Evolutionary conservation across 2,113 vertebrate genomes (phyloP), one percentile per base, ranked within the genome.

Genomic region (Patagioenas fasciata): DNA sequence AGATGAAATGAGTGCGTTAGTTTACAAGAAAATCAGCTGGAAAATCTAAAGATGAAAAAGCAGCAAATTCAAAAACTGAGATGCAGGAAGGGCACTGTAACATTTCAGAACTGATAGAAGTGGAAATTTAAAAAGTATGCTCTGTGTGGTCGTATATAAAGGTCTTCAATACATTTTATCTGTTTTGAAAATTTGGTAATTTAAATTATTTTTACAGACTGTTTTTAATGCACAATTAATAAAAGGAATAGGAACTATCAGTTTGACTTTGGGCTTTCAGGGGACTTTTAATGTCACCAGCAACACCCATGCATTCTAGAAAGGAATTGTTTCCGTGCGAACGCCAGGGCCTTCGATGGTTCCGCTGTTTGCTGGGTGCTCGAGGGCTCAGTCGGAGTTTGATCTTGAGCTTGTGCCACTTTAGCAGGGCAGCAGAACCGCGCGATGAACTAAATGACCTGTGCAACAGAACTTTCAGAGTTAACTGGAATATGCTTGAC

Each of bases 41-140:
- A 42, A 48, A 21, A 48, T 48, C 12, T 54, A 94, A 95, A 81
- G 88, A 89, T 70, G 81, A 94, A 93, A 95, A 93, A 94, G 90
- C 32, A 80, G 47, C 82, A 95, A 84, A 96, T 91, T 97, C 50
- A 75, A 50, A 92, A 95, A 89, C 92, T 93, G 94, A 93, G 74
- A 73, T 95, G 66, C 50, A 94, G 79, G 91, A 96, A 91, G 36
- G 90, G 86, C 67, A 54, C 36, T 77, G n/a, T 70, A 92, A 79
- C 80, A 6, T 93, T 96, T 97, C 56, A 80, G 93, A 97, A 95
- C 36, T 48, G 65, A 87, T 93, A 92, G 89, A 97, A 95, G 91
- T 71, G 40, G 40, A 42, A 42, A 42, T 88, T 93, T 72, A 67
- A 92, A 90, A 94, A 95, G 57, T n/a, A 14, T 84, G 42, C 48